Conservation (phyloP, 1,140 invertebrate genomes). For the Hyles vespertilio region DNA sequence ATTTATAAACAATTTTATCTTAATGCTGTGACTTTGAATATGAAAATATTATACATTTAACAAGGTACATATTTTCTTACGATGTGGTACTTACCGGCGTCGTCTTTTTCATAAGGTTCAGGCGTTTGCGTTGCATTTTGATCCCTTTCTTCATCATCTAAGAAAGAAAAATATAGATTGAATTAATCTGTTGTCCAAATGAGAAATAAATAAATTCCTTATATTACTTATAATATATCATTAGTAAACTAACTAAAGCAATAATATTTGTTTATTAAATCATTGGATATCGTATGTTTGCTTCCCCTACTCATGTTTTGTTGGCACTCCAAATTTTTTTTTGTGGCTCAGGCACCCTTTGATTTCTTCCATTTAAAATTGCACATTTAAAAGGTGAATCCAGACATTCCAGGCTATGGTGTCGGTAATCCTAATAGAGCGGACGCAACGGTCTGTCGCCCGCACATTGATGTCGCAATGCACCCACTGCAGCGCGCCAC, state of each 20-base stretch:
- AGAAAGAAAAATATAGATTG: constrained; percentile 7
- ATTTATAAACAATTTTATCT: neutral
- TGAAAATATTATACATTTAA: neutral
- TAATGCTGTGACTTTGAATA: neutral
- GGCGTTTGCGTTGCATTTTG: constrained; percentile 16
- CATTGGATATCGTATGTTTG: no score
- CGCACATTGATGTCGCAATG: constrained; percentile 38
- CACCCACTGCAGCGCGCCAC: constrained; percentile 42
- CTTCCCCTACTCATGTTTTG: no score
- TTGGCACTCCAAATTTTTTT: no score
- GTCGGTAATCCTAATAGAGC: constrained; percentile 28
- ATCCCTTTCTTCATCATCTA: constrained; percentile 22
- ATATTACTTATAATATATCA: no score
- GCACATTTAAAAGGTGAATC: no score
- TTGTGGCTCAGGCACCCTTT: no score
- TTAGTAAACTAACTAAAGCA: no score
- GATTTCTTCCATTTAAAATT: no score
- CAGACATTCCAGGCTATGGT: no score
- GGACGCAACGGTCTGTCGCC: constrained; percentile 41
- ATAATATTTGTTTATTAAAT: no score
- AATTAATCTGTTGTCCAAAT: no score
- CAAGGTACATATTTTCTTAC: neutral
- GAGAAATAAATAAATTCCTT: no score
- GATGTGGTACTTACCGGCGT: constrained; percentile 15
- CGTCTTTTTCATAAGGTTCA: constrained; percentile 21